A percentile compares a stretch with the other conserved stretches of the same genome.
Conservation (phyloP, 2,888 invertebrate genomes). For the Cacoxenus indagator region DNA sequence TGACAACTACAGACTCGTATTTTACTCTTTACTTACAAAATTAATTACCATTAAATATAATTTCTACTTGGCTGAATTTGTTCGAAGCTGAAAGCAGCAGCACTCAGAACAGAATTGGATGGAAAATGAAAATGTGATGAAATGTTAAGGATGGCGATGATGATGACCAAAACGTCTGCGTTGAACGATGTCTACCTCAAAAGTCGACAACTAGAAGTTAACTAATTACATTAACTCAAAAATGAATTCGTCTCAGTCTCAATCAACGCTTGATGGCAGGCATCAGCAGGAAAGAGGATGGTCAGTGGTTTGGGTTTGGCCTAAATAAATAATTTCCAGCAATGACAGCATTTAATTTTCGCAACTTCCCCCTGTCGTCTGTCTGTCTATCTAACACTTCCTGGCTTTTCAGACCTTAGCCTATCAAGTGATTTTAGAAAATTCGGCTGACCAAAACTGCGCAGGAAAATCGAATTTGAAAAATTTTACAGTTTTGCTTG, state of each 20-base stretch:
- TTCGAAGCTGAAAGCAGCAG: neutral
- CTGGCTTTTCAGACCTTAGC: neutral
- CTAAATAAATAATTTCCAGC: neutral
- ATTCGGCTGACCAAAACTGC: neutral
- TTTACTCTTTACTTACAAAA: slow-evolving; percentile 10
- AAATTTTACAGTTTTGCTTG: slow-evolving; percentile 6
- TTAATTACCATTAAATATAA: slow-evolving; percentile 18
- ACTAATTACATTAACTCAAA: slow-evolving; percentile 27
- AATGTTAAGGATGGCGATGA: neutral
- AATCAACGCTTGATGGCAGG: slow-evolving; percentile 4
- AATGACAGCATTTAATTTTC: neutral
- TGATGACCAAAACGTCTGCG: neutral
- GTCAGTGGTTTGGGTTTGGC: neutral
- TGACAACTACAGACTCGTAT: neutral
- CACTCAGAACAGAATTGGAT: neutral
- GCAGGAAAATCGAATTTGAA: neutral
- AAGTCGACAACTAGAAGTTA: neutral
- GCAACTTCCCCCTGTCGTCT: neutral
- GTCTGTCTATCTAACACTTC: neutral
- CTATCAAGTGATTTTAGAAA: neutral
- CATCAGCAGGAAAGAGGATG: neutral
- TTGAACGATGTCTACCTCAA: neutral
- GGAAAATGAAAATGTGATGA: neutral
- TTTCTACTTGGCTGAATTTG: slow-evolving; percentile 7
- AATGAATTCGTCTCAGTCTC: slow-evolving; percentile 14